Evolutionary conservation across 2,888 invertebrate genomes (phyloP).

Genomic region (Lathronympha strigana): DNA sequence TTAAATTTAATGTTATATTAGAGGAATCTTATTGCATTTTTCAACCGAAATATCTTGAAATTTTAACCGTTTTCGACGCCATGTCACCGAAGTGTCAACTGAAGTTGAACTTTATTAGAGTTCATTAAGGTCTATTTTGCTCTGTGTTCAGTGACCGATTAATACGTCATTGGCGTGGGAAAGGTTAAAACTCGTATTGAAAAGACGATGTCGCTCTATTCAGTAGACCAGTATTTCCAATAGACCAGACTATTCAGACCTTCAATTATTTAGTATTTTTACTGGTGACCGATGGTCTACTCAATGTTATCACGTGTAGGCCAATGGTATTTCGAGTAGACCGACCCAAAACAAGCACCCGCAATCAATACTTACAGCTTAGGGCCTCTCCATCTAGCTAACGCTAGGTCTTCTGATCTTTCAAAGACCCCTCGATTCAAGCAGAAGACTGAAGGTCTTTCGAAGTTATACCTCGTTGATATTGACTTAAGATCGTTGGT

Average conservation of each 20-base stretch:
- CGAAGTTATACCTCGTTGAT: neutral
- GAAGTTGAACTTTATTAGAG: too few species aligned
- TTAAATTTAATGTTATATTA: conserved; percentile 38
- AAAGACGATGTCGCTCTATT: conserved; percentile 14
- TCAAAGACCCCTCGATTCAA: too few species aligned
- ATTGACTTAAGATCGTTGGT: neutral
- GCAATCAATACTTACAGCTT: neutral
- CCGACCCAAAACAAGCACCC: neutral
- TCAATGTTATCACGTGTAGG: too few species aligned
- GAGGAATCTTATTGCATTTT: conserved; percentile 29
- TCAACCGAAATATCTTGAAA: conserved; percentile 5
- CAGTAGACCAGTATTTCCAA: conserved; percentile 38
- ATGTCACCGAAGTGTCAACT: too few species aligned
- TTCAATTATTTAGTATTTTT: neutral
- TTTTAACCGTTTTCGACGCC: too few species aligned
- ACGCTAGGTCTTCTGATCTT: neutral
- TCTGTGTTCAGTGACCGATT: too few species aligned
- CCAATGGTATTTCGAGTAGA: neutral
- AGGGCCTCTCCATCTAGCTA: neutral
- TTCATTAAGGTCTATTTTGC: too few species aligned
- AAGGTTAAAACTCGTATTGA: too few species aligned
- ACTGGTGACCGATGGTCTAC: neutral
- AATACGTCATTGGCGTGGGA: too few species aligned
- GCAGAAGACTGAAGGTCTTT: too few species aligned
- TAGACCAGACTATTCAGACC: conserved; percentile 30